Evolutionary conservation across 2,888 invertebrate species (phyloP), one percentile per base, ranked within the genome.

Genomic region (Brachycybe producta): DNA sequence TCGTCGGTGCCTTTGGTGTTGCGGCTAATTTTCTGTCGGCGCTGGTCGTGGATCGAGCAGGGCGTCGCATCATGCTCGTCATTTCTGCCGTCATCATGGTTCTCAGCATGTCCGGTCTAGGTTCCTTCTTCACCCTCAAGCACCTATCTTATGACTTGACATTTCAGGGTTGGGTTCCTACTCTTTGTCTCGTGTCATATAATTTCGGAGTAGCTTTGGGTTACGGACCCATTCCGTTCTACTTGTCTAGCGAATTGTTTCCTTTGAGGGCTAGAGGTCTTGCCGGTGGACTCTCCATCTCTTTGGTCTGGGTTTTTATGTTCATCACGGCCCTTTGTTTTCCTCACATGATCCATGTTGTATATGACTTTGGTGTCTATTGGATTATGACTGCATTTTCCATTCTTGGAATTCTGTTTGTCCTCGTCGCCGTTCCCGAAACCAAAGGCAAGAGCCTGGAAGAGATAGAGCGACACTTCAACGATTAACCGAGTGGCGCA

Each of bases 261-360:
- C 39, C 49, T 8, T 32, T 39, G 41, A 26, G 41, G 19, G 30
- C 28, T 2, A 4, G 49, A 3, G 49, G 39, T 3, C 5, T 49
- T 15, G 49, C 49, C 8, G 21, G 26, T 15, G 41, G 49, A 8
- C 19, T 49, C 11, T 40, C 21, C 13, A 49, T 30, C 2, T 17
- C 41, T 3, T 21, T 30, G 11, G 41, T 41, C 1, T 28, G 41
- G 30, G 19, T 41, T n/a, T 39, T 49, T 15, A 23, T n/a, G 11
- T 49, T 49, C 34, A 27, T 19, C 7, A 30, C 30, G 3, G 30
- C 11, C 30, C 24, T 28, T 17, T 21, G 11, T 7, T 49, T 49
- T 23, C 80, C 84, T 54, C 85, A 86, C 66, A 83, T 86, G 62
- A 15, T 8, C 11, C 13, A 28, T 15, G 11, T 5, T 3, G 19